A percentile compares a stretch with the other conserved stretches of the same genome.
Evolutionary conservation across 2,113 vertebrate genomes (phyloP).

Genomic region (Fregata magnificens): DNA sequence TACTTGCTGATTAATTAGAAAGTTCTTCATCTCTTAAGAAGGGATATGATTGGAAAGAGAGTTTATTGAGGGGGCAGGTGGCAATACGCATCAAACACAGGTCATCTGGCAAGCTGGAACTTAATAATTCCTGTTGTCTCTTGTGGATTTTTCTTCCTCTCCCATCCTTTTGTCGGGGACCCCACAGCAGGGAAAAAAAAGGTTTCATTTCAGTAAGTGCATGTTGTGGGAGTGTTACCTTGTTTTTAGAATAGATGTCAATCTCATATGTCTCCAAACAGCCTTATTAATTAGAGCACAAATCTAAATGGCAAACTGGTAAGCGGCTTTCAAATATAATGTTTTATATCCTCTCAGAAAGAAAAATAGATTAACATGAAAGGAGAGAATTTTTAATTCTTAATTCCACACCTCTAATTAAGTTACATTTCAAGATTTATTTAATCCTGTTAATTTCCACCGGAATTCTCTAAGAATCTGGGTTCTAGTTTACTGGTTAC

Average conservation of each 20-base stretch:
- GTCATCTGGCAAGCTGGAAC: background rate
- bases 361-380: background rate
- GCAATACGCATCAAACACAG: background rate
- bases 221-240: background rate
- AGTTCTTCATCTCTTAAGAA: background rate
- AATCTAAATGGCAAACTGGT: background rate
- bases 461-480: background rate
- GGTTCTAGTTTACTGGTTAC: background rate
- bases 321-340: background rate
- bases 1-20: background rate
- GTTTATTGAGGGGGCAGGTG: background rate
- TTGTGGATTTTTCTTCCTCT: background rate
- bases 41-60: background rate
- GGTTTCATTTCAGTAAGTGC: background rate
- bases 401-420: background rate
- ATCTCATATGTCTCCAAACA: background rate
- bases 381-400: background rate
- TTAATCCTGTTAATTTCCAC: background rate
- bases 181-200: accelerated
- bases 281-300: background rate
- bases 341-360: background rate
- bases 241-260: background rate
- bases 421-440: background rate
- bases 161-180: background rate
- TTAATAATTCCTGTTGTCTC: background rate